These are phyloP conservation scores for Nyctibius grandis DNA, from an alignment of 2,797 vertebrate species.

Conservation along the genomic window DNA sequence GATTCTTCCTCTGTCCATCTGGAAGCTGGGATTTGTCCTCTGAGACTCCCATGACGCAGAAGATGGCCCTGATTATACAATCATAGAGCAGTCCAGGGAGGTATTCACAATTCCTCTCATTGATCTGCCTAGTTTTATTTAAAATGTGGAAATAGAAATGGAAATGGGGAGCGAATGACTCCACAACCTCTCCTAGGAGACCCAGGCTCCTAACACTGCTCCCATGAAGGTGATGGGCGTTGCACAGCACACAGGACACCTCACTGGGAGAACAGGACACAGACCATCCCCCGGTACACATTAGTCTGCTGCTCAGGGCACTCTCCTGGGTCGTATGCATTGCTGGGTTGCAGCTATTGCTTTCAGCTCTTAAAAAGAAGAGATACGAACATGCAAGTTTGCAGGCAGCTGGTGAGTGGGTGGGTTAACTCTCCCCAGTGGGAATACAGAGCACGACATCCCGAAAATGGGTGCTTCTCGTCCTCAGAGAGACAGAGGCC, in stretches of 20 bases:
- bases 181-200: background rate
- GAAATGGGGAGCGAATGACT: background rate
- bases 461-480: background rate
- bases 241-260: background rate
- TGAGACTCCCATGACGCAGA: background rate
- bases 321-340: background rate
- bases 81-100: background rate
- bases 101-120: background rate
- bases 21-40: background rate
- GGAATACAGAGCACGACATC: background rate
- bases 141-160: background rate
- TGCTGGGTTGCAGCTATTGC: background rate
- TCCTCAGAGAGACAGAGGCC: background rate
- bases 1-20: background rate
- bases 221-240: background rate
- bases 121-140: rapidly evolving
- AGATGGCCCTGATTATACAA: background rate
- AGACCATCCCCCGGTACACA: rapidly evolving
- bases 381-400: rapidly evolving
- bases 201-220: background rate
- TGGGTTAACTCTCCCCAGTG: background rate
- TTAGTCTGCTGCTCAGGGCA: background rate
- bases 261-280: background rate
- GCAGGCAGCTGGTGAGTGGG: background rate
- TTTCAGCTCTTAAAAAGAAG: background rate